phyloP scores from a whole-genome alignment of 2,888 invertebrate genomes.

The Calliopum simillimum region DNA sequence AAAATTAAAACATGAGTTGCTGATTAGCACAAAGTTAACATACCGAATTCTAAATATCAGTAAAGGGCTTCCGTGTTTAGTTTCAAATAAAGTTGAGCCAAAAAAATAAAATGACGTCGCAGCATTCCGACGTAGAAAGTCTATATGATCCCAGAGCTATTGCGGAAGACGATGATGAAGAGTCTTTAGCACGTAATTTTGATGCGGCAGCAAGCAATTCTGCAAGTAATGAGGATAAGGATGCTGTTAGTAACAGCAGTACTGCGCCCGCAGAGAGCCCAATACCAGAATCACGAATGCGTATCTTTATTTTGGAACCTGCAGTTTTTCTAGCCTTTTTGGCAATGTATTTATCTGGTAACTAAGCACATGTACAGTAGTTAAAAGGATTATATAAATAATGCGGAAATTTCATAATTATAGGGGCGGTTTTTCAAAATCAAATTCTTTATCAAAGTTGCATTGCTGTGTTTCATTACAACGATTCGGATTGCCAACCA shows the following conservation, averaged over 20 bases:
- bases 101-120: conserved; percentile 39
- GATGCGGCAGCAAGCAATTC: conserved; percentile 31
- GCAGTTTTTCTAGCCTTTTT: conserved; percentile 63
- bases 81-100: not conserved
- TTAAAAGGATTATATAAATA: not conserved
- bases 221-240: conserved; percentile 4
- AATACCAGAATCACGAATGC: conserved; percentile 28
- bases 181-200: conserved; percentile 35
- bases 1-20: too few species aligned
- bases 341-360: conserved; percentile 62
- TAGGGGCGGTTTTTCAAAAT: conserved; percentile 72
- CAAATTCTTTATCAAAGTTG: conserved; percentile 79
- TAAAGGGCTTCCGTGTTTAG: too few species aligned
- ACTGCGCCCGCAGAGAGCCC: conserved; percentile 1
- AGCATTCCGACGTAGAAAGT: conserved; percentile 48
- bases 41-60: too few species aligned
- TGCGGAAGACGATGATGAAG: conserved; percentile 19
- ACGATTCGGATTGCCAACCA: conserved; percentile 71
- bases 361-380: conserved; percentile 17
- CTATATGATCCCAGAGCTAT: conserved; percentile 46
- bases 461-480: conserved; percentile 71
- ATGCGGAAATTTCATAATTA: conserved; percentile 28
- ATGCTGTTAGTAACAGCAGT: conserved; percentile 30
- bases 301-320: conserved; percentile 63
- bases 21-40: too few species aligned